These are phyloP conservation scores for Xiphophorus birchmanni DNA, from an alignment of 2,797 vertebrate genomes.

Conservation along the genomic window DNA sequence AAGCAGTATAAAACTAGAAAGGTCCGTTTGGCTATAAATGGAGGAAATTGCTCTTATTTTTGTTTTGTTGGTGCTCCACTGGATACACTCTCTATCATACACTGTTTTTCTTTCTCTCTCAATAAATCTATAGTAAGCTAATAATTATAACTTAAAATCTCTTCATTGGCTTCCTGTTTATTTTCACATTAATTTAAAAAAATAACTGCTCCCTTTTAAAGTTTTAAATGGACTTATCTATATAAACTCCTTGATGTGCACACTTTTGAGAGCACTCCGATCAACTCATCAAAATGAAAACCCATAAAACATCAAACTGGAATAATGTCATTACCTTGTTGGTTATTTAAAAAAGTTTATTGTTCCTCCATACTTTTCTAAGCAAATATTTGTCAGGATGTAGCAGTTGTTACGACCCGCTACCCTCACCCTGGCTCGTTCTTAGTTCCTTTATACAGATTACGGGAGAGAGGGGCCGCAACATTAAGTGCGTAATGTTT, in stretches of 20 bases:
- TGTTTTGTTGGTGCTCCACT: conserved; percentile 59
- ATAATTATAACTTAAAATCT: conserved; percentile 38
- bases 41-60: conserved; percentile 80
- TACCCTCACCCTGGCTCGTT: no score
- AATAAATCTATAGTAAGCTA: conserved; percentile 46
- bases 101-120: conserved; percentile 59
- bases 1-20: conserved; percentile 54
- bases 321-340: background rate
- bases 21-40: conserved; percentile 61
- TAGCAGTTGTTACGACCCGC: no score
- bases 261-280: no score
- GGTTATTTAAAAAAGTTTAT: background rate
- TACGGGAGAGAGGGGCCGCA: no score
- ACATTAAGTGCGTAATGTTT: no score
- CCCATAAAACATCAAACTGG: no score
- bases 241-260: no score
- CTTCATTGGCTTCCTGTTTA: background rate
- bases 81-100: conserved; percentile 51
- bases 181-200: background rate
- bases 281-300: background rate
- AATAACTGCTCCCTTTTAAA: no score
- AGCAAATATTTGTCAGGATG: background rate
- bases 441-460: no score
- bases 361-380: background rate
- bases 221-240: no score